A percentile compares a stretch with the other conserved stretches of the same genome.
Evolutionary conservation across 2,113 vertebrate species (phyloP).

Genomic region (Tricholaema leucomelas): DNA sequence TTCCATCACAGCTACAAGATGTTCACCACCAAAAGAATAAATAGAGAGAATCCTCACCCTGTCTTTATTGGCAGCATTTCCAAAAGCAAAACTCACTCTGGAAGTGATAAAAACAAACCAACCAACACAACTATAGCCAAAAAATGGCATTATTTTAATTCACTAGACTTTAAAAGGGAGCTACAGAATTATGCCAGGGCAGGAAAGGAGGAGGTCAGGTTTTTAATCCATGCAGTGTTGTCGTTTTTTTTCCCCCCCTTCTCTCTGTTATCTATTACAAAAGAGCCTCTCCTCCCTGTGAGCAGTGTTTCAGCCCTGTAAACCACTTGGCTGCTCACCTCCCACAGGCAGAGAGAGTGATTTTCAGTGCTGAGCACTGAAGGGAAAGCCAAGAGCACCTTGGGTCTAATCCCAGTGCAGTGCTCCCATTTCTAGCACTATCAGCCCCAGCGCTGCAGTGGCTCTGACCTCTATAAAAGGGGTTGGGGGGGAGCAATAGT

Average conservation of each 20-base stretch:
- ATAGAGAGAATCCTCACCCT: not conserved
- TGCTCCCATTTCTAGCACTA: fast-evolving
- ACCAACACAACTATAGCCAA: too few relatives aligned
- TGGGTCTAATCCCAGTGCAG: not conserved
- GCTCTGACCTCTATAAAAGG: not conserved
- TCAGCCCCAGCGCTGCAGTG: not conserved
- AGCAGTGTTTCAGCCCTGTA: slow-evolving; percentile 39
- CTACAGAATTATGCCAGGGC: not conserved
- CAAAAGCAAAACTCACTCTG: not conserved
- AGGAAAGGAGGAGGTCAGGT: slow-evolving; percentile 29
- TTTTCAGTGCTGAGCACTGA: not conserved
- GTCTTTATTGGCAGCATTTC: not conserved
- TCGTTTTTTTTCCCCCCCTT: not conserved
- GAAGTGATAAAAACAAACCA: not conserved
- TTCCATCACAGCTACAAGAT: not conserved
- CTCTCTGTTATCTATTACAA: not conserved
- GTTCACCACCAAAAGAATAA: not conserved
- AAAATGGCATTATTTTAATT: not conserved
- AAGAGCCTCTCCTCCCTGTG: not conserved
- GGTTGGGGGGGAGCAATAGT: not conserved
- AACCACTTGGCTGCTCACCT: not conserved
- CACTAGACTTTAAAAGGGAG: not conserved
- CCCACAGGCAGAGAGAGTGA: not conserved
- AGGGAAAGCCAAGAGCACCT: not conserved
- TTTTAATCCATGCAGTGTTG: slow-evolving; percentile 31